Base-by-base conservation (phyloP, 2,888 invertebrate genomes). In the Hypena proboscidalis region DNA sequence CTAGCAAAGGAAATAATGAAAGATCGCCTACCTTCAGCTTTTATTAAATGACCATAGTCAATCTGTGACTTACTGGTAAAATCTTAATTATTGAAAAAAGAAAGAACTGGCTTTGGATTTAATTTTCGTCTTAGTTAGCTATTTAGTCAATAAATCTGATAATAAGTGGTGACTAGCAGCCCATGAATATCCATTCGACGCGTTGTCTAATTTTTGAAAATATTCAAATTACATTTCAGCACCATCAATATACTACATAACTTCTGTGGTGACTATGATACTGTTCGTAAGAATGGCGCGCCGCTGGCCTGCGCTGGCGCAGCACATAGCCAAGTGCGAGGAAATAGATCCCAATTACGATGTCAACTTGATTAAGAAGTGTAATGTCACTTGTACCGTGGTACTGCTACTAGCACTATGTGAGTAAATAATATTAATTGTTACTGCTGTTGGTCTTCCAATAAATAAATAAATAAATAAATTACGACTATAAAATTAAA, bases 161-260 rank as follows among this genome's bases (percentile, higher is more conserved):
- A n/a, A n/a, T n/a, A n/a, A n/a, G n/a, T n/a, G n/a, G n/a, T 1
- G 21, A 17, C 9, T 20, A 3, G 42, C 26, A 8, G 22, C 7
- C 17, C 17, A 17, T 5, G 17, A 17, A 3, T 5, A 17, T 17
- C 3, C 5, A 17, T 3, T 17, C n/a, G n/a, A n/a, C n/a, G n/a
- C n/a, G 10, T n/a, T 21, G 4, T 11, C 25, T 10, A 25, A 25
- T 25, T 25, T 20, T 34, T 17, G 7, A 4, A 3, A 4, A 10
- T n/a, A 32, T 15, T 7, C 1, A 11, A 14, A 11, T 30, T 7
- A 27, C 21, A 29, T 70, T 73, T 5, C 64, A 90, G 89, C 84
- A 0, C 74, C 85, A 20, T 55, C 83, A 7, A 80, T 89, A 48
- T 89, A 88, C 56, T 88, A 86, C 58, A 65, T 60, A 0, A 83